Evolutionary conservation across 1,140 invertebrate genomes (phyloP).

Genomic region (Caenorhabditis inopinata): DNA sequence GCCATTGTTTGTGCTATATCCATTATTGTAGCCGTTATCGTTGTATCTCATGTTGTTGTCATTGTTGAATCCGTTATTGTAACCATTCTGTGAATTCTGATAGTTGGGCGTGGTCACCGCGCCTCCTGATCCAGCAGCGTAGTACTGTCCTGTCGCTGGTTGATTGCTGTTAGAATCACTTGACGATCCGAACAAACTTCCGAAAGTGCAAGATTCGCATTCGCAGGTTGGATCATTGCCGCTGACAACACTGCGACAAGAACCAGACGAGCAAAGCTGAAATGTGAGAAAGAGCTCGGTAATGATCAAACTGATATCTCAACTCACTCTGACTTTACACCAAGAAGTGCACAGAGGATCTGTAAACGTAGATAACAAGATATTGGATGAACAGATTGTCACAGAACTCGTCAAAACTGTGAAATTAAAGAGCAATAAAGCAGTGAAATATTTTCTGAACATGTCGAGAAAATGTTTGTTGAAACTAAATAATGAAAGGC

Average conservation of each 20-base stretch:
- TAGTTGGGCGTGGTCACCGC: background rate
- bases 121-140: background rate
- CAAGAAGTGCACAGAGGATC: constrained; percentile 3
- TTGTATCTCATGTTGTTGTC: no score
- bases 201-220: constrained; percentile 13
- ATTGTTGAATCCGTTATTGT: background rate
- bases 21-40: background rate
- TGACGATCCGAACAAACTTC: background rate
- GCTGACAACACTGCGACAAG: background rate
- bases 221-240: background rate
- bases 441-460: background rate
- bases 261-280: background rate
- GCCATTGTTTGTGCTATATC: background rate
- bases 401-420: background rate
- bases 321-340: constrained; percentile 17
- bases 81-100: background rate
- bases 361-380: background rate
- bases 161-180: constrained; percentile 7
- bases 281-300: background rate
- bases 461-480: no score
- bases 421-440: background rate
- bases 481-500: no score
- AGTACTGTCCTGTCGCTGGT: background rate
- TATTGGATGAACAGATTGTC: background rate
- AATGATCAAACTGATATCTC: no score